Evolutionary conservation across 2,797 vertebrate species (phyloP), one percentile per base, ranked within the genome.

Genomic region (Mus minutoides): DNA sequence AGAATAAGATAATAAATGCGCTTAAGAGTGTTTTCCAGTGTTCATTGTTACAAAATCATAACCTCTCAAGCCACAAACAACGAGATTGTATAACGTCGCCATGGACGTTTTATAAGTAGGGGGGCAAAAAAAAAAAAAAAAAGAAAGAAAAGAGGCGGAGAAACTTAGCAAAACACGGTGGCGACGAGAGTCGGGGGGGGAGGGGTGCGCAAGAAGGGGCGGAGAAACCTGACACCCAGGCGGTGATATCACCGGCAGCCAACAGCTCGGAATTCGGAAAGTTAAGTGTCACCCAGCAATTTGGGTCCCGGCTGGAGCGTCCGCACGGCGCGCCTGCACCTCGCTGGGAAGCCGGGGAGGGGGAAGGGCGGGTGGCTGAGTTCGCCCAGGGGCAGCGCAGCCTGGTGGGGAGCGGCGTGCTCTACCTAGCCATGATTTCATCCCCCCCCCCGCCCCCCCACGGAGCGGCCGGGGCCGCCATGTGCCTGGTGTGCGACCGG

Each of bases 261-360:
- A 43, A 85, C 94, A 0, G 96, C 92, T 58, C 0, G 95, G 95
- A 79, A 90, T 92, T 80, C 96, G 84, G 94, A 97, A 98, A 97
- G 97, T 98, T 97, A 79, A 94, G 97, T 96, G 97, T 97, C 97
- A 96, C 95, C 92, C 88, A 56, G 96, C 96, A 88, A 94, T 90
- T 85, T 83, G 64, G 60, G 94, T 90, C 77, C 54, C 3, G 86
- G 96, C 89, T 77, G 46, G 82, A 58, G 88, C 75, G 96, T 31
- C 40, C 10, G 82, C 82, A 16, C 40, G 0, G 40, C 22, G 40
- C 90, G 94, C 88, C 91, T 43, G 95, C 93, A 88, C 96, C 56
- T 49, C 24, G 34, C 78, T 26, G 11, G 49, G 69, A 43, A 31
- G 91, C 86, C 83, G 3, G 88, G 73, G n/a, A 62, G 94, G 93